Base-by-base conservation (phyloP, 2,797 vertebrate genomes). In the Aotus griseimembra region DNA sequence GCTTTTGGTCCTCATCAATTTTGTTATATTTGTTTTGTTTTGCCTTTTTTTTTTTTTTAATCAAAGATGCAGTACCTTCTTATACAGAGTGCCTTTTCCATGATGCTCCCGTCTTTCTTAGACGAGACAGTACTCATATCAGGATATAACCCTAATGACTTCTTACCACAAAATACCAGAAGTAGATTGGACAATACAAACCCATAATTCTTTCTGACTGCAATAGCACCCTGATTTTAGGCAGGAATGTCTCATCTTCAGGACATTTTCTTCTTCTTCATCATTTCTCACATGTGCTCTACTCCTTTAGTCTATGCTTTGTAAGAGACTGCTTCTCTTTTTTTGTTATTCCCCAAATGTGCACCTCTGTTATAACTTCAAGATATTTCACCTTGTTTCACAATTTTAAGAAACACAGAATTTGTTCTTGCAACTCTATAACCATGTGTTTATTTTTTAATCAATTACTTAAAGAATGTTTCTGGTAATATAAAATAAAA, bases 401-500 rank as follows among this genome's bases (percentile, higher is more conserved):
- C 46, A 26, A 26, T 70, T 75, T 90, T 76, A 55, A 33, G 20
- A 91, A 94, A 61, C 44, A 70, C 2, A 36, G 9, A 52, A 73
- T 88, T 94, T 93, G 17, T 94, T 95, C 57, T 95, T 90, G 3
- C 84, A 96, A 58, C 7, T 44, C 83, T 80, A 61, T 76, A n/a
- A 76, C 6, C 13, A 84, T 7, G 94, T 93, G 87, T 39, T 50
- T 77, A 46, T 85, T 85, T 94, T 93, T 93, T 52, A 75, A 80
- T 64, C 24, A 89, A 20, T 93, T 94, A 14, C 81, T 73, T 80
- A 91, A 57, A 87, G 8, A 86, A 76, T 61, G 3, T 36, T 96
- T 92, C 39, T 77, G 88, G 6, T 4, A 95, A 81, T 92, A 26
- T 33, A 96, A 89, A 93, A 39, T 87, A 64, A 96, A 96, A 77